These are phyloP conservation scores for Diuraphis noxia DNA, from an alignment of 1,140 invertebrate genomes.

Conservation along the genomic window DNA sequence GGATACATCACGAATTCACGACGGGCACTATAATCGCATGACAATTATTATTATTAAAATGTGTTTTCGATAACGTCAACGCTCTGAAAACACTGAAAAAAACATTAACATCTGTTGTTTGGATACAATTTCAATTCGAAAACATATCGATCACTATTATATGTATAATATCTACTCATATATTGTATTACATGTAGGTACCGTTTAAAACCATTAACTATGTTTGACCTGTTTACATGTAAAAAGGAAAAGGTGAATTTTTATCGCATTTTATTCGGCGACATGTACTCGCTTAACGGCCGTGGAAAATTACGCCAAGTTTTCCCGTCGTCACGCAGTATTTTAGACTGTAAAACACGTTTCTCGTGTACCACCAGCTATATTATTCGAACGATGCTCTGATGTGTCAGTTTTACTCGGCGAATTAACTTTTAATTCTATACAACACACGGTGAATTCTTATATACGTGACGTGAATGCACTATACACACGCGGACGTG, in stretches of 20 bases:
- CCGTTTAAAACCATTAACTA: background rate
- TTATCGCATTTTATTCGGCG: background rate
- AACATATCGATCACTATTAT: background rate
- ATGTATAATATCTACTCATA: background rate
- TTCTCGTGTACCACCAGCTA: background rate
- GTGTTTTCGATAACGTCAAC: background rate
- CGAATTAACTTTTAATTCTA: constrained; percentile 37
- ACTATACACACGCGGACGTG: background rate
- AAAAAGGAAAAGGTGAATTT: background rate
- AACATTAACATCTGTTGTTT: background rate
- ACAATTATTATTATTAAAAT: constrained; percentile 4
- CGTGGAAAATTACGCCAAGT: background rate
- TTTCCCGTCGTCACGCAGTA: background rate
- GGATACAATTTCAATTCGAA: background rate
- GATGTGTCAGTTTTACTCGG: background rate
- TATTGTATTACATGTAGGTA: background rate
- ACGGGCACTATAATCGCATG: background rate
- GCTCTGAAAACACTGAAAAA: background rate
- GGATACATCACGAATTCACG: too few relatives aligned
- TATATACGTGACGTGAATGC: constrained; percentile 11
- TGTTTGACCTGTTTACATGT: background rate
- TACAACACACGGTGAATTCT: background rate
- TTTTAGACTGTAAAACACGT: constrained; percentile 19
- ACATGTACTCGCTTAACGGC: background rate
- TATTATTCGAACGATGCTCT: constrained; percentile 23